Evolutionary conservation across 2,888 invertebrate genomes (phyloP), one percentile per base, ranked within the genome.

Genomic region (Gortyna flavago): DNA sequence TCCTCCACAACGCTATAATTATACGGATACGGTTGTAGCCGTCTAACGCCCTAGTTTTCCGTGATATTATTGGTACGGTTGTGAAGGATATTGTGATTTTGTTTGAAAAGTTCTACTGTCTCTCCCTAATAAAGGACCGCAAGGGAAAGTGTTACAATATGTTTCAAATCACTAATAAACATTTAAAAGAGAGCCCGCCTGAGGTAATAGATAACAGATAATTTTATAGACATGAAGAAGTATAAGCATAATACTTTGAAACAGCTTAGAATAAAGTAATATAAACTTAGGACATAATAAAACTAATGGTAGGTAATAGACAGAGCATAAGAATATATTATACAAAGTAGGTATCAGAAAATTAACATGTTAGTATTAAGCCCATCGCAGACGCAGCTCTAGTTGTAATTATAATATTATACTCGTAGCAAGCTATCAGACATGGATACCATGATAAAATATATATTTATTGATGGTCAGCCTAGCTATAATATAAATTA

Each of bases 141-240:
- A 35, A 4, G 5, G 35, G 35, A 35, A 35, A 35, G 35, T 35
- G 35, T 35, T 35, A 25, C 0, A 16, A 54, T 18, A 16, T 59
- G n/a, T 64, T 35, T 48, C 41, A 29, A 61, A 61, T 13, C 2
- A 57, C 25, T 72, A 54, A 51, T 25, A 38, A 41, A 68, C 18
- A 64, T 69, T 74, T 48, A 51, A 8, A 59, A 84, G 74, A 77
- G 64, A 83, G 57, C 59, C 70, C 11, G 35, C 13, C 62, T 83
- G 35, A 72, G 29, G 48, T 69, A 41, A 41, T 35, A 18, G 16
- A 66, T 41, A 35, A 68, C 4, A 66, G 38, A 65, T 41, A 32
- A 32, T 11, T 32, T 21, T 21, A 21, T 51, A 65, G 9, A 51
- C 25, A 57, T 7, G 32, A 57, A 64, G 9, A n/a, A 35, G 11